Conservation (phyloP, 2,113 vertebrate genomes). For the Uria lomvia region DNA sequence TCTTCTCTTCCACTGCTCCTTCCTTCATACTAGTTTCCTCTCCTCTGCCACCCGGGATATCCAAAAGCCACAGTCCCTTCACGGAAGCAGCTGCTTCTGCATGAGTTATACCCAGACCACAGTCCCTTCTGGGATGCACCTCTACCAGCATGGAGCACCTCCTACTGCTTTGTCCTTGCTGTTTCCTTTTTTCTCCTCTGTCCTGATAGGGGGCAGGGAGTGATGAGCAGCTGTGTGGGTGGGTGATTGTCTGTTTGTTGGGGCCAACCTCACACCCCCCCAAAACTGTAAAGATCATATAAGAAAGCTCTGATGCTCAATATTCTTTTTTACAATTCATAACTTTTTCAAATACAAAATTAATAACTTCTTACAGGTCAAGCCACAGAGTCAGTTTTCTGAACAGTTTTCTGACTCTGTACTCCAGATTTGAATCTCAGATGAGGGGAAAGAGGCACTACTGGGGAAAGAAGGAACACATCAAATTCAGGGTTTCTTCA, state of each 20-base stretch:
- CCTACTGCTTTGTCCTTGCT: not conserved
- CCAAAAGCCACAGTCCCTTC: not conserved
- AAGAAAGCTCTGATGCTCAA: slow-evolving; percentile 15
- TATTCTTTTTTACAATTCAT: slow-evolving; percentile 5
- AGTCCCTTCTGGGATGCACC: not conserved
- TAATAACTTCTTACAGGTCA: slow-evolving; percentile 28
- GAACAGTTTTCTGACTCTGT: not conserved
- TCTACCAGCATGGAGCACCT: not conserved
- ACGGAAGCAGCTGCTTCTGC: not conserved
- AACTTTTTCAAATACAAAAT: slow-evolving; percentile 52
- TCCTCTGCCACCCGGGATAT: not conserved
- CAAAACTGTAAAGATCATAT: not conserved
- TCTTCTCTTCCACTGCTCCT: not conserved
- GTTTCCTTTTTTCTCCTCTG: not conserved
- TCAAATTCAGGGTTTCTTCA: not conserved
- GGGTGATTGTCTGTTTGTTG: not conserved
- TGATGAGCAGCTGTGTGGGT: not conserved
- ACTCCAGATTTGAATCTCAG: not conserved
- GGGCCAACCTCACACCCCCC: no score
- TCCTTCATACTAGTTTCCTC: not conserved
- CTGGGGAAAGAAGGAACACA: not conserved
- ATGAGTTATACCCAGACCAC: not conserved
- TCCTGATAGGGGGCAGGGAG: not conserved
- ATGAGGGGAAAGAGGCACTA: not conserved
- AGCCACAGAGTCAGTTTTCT: not conserved